A percentile compares a stretch with the other conserved stretches of the same genome.
phyloP scores from a whole-genome alignment of 2,888 invertebrate genomes.

The Notodonta dromedarius region DNA sequence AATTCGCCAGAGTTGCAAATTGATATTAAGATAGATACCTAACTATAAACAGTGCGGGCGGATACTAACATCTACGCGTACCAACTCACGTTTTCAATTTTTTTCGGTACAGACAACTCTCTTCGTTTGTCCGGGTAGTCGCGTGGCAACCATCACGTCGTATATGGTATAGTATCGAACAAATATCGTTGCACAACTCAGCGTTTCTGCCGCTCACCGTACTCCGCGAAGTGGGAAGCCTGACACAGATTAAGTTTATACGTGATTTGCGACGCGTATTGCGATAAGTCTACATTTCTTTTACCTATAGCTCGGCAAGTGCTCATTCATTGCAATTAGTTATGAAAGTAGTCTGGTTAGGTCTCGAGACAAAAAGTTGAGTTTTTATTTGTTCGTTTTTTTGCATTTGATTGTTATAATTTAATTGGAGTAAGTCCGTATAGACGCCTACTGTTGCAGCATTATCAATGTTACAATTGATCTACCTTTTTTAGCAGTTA shows the following conservation, averaged over 20 bases:
- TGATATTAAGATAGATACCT: too few species aligned
- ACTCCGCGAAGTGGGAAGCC: background rate
- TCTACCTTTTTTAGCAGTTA: too few species aligned
- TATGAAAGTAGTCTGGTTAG: too few species aligned
- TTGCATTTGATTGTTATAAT: too few species aligned
- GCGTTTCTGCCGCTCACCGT: background rate
- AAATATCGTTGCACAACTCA: conserved; percentile 17
- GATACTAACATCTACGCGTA: background rate
- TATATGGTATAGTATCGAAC: conserved; percentile 38
- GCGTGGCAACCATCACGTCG: conserved; percentile 39
- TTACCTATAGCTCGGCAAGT: background rate
- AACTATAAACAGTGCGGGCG: too few species aligned
- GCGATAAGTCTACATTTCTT: background rate
- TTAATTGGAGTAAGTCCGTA: too few species aligned
- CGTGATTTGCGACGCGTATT: conserved; percentile 6
- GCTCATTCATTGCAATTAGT: too few species aligned
- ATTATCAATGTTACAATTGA: too few species aligned
- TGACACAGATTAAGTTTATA: background rate
- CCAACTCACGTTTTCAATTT: background rate
- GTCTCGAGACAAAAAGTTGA: too few species aligned
- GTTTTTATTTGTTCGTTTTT: too few species aligned
- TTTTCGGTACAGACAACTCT: background rate
- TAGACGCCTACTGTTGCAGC: too few species aligned
- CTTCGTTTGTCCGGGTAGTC: background rate
- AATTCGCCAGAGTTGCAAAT: too few species aligned